Conservation (phyloP, 1,140 invertebrate species). For the Aphelinus certus region DNA sequence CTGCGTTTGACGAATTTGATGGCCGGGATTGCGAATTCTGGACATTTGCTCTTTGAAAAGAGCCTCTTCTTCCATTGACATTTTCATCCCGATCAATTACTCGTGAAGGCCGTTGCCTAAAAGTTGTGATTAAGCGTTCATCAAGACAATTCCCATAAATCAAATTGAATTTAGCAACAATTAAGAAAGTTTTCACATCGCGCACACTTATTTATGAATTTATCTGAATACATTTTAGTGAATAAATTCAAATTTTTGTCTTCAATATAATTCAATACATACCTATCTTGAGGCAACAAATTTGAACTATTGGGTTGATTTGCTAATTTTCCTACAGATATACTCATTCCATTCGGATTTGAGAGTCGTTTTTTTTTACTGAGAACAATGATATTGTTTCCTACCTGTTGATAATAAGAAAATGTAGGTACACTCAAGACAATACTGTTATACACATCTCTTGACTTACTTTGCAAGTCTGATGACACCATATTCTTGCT, state of each 20-base stretch:
- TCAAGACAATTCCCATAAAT: too few relatives aligned
- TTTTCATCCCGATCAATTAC: conserved; percentile 74
- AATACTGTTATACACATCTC: too few relatives aligned
- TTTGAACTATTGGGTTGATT: conserved; percentile 45
- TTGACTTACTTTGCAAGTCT: conserved; percentile 81
- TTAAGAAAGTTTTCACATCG: too few relatives aligned
- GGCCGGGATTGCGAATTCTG: conserved; percentile 39
- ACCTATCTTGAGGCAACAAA: conserved; percentile 49
- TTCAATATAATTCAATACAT: background rate
- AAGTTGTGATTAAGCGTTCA: too few relatives aligned
- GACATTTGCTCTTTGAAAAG: conserved; percentile 59
- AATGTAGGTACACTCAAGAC: conserved; percentile 9
- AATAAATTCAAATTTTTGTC: too few relatives aligned
- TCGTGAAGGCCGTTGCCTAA: conserved; percentile 42
- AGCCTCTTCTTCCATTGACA: conserved; percentile 76
- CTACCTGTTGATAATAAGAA: conserved; percentile 53
- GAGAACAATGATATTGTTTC: conserved; percentile 64
- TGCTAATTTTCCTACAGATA: conserved; percentile 53
- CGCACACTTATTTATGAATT: too few relatives aligned
- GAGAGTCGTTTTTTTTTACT: conserved; percentile 56
- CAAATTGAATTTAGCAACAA: too few relatives aligned
- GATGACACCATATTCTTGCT: conserved; percentile 91
- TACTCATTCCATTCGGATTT: conserved; percentile 58
- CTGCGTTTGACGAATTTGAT: conserved; percentile 43
- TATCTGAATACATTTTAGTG: too few relatives aligned